Evolutionary conservation across 2,113 vertebrate species (phyloP), one percentile per base, ranked within the genome.

Genomic region (Isichthys henryi): DNA sequence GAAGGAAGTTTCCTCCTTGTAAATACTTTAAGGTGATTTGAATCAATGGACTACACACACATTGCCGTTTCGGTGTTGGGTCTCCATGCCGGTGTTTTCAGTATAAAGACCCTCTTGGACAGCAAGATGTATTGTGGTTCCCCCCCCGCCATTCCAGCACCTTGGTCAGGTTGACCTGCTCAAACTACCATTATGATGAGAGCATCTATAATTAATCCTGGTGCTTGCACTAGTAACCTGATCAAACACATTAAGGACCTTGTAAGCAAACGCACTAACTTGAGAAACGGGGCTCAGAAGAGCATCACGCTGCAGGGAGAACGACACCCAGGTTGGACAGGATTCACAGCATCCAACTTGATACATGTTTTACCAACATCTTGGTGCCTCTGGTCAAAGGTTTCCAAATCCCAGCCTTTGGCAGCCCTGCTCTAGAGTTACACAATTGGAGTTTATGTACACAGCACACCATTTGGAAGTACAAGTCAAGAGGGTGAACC

Each of bases 21-120:
- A 99, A 98, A 99, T 98, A 98, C 10, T 70, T 27, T n/a, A 23
- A 58, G 97, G 97, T 97, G 97, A 97, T 95, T 95, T 97, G 95
- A 93, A 95, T 96, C 96, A 27, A 66, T 27, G 62, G 62, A 70
- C 62, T 13, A 10, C 13, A 31, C 10, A 9, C 56, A 31, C 62
- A 70, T 31, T 70, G 62, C 27, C 11, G 62, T 62, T 62, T n/a
- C 23, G 23, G 88, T 93, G 94, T 96, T 97, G 94, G 95, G 95
- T 95, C 92, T 96, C 96, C 96, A 95, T 97, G 95, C 92, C 35
- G 43, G 74, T 80, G 95, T 95, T 94, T 95, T 92, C 94, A 93
- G 62, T 70, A 70, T 31, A 70, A 70, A 70, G n/a, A 27, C 62
- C 62, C 91, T 43, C 31, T 80, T 80, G 74, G 74, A 19, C 74